Conservation (phyloP, 2,888 invertebrate genomes). For the Tridacna gigas region DNA sequence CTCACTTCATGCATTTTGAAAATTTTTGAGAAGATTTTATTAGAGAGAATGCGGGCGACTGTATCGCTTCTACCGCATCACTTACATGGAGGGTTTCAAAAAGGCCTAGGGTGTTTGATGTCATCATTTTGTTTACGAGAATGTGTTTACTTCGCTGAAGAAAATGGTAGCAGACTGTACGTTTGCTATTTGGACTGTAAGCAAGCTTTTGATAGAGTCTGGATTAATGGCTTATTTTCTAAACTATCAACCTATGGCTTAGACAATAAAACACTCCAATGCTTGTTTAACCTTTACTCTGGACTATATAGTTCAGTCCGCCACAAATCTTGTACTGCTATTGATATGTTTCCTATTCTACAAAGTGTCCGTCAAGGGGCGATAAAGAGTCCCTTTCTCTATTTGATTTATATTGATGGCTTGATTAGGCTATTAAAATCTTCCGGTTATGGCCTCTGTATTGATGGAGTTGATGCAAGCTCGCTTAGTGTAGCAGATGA, state of each 20-base stretch:
- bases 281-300: slow-evolving; percentile 9
- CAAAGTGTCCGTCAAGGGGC: slow-evolving; percentile 8
- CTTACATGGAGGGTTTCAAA: slow-evolving; percentile 19
- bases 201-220: slow-evolving; percentile 36
- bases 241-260: slow-evolving; percentile 18
- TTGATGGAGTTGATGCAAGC: neutral
- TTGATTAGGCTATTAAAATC: neutral
- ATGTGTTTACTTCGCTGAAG: slow-evolving; percentile 15
- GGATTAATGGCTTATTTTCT: slow-evolving; percentile 38
- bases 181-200: slow-evolving; percentile 18
- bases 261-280: neutral
- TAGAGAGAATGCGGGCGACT: neutral
- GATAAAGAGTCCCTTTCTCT: too few species aligned
- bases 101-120: slow-evolving; percentile 15
- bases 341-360: neutral
- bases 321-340: neutral
- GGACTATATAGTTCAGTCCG: slow-evolving; percentile 2
- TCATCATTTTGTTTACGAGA: slow-evolving; percentile 12
- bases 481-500: neutral
- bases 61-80: neutral
- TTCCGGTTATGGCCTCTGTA: neutral
- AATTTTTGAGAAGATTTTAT: slow-evolving; percentile 17
- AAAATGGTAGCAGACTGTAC: slow-evolving; percentile 15
- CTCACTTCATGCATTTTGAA: slow-evolving; percentile 22
- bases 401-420: slow-evolving; percentile 27